A percentile compares a stretch with the other conserved stretches of the same genome.
These are phyloP conservation scores for Cyprinodon brontotheroides DNA, from an alignment of 2,113 vertebrate species.

Conservation along the genomic window DNA sequence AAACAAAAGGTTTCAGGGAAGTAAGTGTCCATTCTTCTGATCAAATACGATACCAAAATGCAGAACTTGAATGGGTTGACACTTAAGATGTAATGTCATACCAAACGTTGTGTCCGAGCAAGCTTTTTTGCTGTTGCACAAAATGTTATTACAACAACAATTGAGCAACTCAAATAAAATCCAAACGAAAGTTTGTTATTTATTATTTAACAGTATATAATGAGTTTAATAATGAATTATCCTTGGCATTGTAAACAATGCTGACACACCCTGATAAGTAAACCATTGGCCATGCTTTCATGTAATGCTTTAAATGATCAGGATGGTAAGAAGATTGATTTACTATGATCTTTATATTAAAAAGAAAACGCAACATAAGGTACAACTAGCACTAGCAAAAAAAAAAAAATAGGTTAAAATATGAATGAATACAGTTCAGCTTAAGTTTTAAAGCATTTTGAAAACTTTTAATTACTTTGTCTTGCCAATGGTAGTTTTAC, in stretches of 20 bases:
- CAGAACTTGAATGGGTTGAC: background rate
- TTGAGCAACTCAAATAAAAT: background rate
- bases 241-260: background rate
- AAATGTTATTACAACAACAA: background rate
- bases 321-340: background rate
- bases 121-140: no score
- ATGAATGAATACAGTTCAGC: no score
- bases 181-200: background rate
- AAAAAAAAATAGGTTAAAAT: background rate
- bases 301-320: background rate
- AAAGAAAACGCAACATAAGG: background rate
- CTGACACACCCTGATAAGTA: background rate
- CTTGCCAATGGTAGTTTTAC: no score
- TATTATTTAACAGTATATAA: background rate
- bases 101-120: background rate
- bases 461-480: no score
- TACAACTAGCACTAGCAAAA: background rate
- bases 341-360: background rate
- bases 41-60: background rate
- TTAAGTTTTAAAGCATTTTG: no score
- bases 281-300: background rate
- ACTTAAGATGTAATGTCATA: background rate
- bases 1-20: no score
- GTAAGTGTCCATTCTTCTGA: background rate
- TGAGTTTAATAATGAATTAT: background rate